Evolutionary conservation across 2,888 invertebrate genomes (phyloP).

Genomic region (Cybosia mesomella): DNA sequence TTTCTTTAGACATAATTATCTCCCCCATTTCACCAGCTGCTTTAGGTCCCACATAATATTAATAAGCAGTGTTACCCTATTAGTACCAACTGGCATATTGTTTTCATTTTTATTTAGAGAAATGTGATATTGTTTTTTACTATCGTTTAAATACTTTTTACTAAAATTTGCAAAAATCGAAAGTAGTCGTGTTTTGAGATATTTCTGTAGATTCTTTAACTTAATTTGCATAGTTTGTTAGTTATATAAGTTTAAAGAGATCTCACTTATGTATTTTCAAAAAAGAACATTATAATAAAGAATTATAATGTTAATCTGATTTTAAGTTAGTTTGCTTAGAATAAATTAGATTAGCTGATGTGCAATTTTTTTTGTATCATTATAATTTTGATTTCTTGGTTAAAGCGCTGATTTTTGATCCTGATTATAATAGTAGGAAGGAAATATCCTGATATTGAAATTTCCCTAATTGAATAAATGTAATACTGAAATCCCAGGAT

Average conservation of each 20-base stretch:
- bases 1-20: not conserved
- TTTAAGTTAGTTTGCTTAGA: not conserved
- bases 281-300: not conserved
- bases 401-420: not conserved
- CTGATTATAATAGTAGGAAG: too few relatives aligned
- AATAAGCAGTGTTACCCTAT: too few relatives aligned
- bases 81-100: not conserved
- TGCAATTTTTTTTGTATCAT: too few relatives aligned
- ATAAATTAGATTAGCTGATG: not conserved
- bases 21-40: not conserved
- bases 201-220: not conserved
- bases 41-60: too few relatives aligned
- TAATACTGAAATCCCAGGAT: too few relatives aligned
- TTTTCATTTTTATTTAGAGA: not conserved
- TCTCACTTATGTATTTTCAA: not conserved
- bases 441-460: too few relatives aligned
- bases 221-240: not conserved
- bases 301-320: not conserved
- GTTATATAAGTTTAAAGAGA: not conserved
- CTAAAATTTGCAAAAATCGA: not conserved
- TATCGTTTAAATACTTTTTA: too few relatives aligned
- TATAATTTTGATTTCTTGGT: not conserved
- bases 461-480: too few relatives aligned
- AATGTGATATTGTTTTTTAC: not conserved
- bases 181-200: not conserved